A percentile compares a stretch with the other conserved stretches of the same genome.
phyloP scores from a whole-genome alignment of 2,888 invertebrate species.

The Tipula confusa region DNA sequence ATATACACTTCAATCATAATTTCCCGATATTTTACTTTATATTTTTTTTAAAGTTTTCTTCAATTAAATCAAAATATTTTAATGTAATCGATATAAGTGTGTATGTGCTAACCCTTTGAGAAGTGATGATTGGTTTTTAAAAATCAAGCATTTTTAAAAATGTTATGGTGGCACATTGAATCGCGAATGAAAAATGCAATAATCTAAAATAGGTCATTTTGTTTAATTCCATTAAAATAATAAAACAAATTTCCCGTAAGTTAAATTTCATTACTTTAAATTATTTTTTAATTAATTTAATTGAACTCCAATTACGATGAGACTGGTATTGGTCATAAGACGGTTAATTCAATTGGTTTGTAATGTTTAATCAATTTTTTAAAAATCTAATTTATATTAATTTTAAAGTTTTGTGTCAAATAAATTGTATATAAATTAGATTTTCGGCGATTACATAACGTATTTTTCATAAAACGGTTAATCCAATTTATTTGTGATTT shows the following conservation, averaged over 20 bases:
- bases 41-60: background rate
- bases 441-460: too few species aligned
- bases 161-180: background rate
- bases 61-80: background rate
- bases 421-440: too few species aligned
- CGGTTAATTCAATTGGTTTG: too few species aligned
- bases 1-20: slow-evolving; percentile 20
- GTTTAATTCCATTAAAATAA: background rate
- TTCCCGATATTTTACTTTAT: background rate
- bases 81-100: background rate
- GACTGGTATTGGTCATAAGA: too few species aligned
- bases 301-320: background rate
- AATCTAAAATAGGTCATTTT: too few species aligned
- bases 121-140: too few species aligned
- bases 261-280: background rate
- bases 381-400: too few species aligned
- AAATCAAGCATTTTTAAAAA: background rate
- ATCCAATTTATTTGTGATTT: background rate
- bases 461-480: too few species aligned
- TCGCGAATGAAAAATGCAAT: background rate
- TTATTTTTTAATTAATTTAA: background rate
- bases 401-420: too few species aligned
- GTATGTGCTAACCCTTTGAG: background rate
- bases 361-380: too few species aligned
- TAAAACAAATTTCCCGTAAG: background rate